Base-by-base conservation (phyloP, 2,888 invertebrate genomes). In the Ypsolopha scabrella region DNA sequence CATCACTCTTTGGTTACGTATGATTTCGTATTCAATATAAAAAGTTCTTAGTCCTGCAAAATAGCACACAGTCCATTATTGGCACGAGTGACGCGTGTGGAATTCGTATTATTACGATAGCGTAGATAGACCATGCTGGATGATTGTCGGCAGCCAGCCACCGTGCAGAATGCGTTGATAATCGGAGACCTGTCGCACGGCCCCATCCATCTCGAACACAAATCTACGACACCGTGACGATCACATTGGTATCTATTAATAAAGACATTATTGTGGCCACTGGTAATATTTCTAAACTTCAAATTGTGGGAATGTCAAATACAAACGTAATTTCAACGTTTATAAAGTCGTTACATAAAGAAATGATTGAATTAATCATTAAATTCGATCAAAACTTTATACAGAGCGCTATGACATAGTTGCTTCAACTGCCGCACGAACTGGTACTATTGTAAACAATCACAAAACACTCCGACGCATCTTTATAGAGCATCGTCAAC, bases 131-230 rank as follows among this genome's bases (percentile, higher is more conserved):
- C 67, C 69, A 68, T 69, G 65, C 60, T 61, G 36, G 50, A 7
- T 43, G 41, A 50, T 50, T 50, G 41, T 41, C 50, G 38, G 57
- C 67, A 49, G 49, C 41, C 67, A 49, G 49, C 41, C 65, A 73
- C 73, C 79, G 75, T 75, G 75, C 74, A 76, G 72, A 82, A 86
- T 80, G 81, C 83, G 85, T 80, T 63, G 70, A 79, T 75, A 85
- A 83, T 83, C 74, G 72, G 72, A 57, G 77, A 82, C 82, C 80
- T 80, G 83, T 86, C 83, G 79, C 85, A 83, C 83, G 83, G 78
- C 75, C 78, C 62, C 65, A 56, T 57, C 58, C 60, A 54, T 63
- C 65, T 39, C 60, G 59, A 58, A 63, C 66, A 61, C 62, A 60
- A 64, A 65, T 65, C 65, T 62, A 62, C 57, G 14, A 59, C 58